These are phyloP conservation scores for Sebastes iracundus DNA, from an alignment of 2,797 vertebrate genomes.

Conservation along the genomic window DNA sequence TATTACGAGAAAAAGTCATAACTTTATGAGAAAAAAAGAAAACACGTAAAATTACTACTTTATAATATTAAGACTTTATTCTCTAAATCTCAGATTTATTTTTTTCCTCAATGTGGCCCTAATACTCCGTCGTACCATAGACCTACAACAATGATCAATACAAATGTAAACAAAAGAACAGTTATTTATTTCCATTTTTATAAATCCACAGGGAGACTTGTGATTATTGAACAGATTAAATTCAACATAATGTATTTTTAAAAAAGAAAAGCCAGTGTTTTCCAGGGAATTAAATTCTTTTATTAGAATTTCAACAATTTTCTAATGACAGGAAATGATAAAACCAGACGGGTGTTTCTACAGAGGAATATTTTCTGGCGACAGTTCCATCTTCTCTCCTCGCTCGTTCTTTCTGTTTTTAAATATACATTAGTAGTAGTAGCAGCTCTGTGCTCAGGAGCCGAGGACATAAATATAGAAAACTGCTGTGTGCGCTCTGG, in stretches of 20 bases:
- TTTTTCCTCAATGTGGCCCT: no score
- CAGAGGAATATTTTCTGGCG: constrained; percentile 38
- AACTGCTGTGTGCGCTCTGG: constrained; percentile 50
- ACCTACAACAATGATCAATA: no score
- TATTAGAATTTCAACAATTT: constrained; percentile 65
- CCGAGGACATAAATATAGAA: constrained; percentile 76
- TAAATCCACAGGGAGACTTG: no score
- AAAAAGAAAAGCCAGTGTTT: background rate
- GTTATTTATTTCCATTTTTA: no score
- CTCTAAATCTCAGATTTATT: no score
- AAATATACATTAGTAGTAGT: constrained; percentile 65
- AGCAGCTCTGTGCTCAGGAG: constrained; percentile 31
- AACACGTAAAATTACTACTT: no score
- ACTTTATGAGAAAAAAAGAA: no score
- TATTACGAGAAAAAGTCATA: no score
- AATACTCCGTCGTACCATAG: no score
- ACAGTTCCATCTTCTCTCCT: constrained; percentile 13
- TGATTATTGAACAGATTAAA: background rate
- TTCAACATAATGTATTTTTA: rapidly evolving
- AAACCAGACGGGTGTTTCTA: constrained; percentile 72
- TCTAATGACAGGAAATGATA: constrained; percentile 72
- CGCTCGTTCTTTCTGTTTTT: constrained; percentile 7
- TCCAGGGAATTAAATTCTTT: constrained; percentile 56
- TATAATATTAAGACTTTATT: no score
- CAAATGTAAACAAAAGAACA: no score